phyloP scores from a whole-genome alignment of 30 jellyfish, hydroid and myxozoan genomes.

The Nemopilema nomurai region DNA sequence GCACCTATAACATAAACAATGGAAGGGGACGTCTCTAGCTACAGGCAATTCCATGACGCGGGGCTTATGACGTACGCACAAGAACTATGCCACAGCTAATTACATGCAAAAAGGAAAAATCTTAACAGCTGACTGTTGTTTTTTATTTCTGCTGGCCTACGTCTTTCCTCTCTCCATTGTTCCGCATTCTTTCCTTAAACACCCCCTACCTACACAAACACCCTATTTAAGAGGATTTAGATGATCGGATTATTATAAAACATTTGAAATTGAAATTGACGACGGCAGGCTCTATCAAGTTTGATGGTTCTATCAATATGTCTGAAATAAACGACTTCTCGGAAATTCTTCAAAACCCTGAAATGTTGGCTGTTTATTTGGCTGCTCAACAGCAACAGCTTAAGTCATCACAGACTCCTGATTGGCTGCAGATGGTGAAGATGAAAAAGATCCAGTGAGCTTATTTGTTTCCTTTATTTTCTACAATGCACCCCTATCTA shows the following conservation, averaged over 20 bases:
- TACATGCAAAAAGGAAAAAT: background rate
- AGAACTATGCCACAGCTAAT: background rate
- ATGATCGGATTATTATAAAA: background rate
- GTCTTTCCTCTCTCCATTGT: background rate
- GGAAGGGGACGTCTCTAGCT: too few relatives aligned
- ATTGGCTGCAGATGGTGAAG: constrained; percentile 1
- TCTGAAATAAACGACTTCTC: background rate
- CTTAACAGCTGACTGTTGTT: background rate
- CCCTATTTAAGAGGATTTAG: background rate
- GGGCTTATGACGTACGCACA: background rate
- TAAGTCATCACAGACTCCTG: constrained; percentile 31
- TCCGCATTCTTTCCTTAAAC: background rate
- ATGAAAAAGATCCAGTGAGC: background rate
- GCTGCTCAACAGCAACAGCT: constrained; percentile 24
- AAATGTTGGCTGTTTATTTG: constrained; percentile 30
- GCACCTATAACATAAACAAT: too few relatives aligned
- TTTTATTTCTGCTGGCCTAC: background rate
- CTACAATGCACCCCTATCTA: background rate
- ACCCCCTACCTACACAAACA: background rate
- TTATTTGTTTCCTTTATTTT: background rate
- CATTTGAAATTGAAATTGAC: background rate
- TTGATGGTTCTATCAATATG: background rate
- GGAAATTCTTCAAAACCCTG: background rate
- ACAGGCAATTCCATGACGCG: background rate
- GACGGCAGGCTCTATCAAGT: background rate